Base-by-base conservation (phyloP, 2,113 vertebrate species). In the Hydropotes inermis region DNA sequence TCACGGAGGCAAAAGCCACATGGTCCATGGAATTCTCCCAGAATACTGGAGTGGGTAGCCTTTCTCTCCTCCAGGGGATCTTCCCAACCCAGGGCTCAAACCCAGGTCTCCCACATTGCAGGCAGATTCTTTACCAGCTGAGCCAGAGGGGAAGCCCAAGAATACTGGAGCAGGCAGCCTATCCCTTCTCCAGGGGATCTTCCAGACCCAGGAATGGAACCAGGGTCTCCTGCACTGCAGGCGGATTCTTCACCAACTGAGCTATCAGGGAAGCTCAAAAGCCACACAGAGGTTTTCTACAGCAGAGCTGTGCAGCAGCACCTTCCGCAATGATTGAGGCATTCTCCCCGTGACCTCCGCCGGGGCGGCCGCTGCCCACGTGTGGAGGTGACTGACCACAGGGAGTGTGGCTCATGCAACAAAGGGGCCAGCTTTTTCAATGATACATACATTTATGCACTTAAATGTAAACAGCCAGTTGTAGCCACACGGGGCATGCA, bases 281-380 rank as follows among this genome's bases (percentile, higher is more conserved):
- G 33, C 4, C 19, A n/a, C 4, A 7, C 21, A 7, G 12, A 87
- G 54, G 15, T 1, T 3, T n/a, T 33, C 28, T 15, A 30, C 12
- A 30, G 39, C 1, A 27, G n/a, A 1, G 0, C n/a, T 4, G 15
- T 1, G 10, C 9, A 43, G 0, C 0, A 11, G 36, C 6, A 57
- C 36, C 14, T 55, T 78, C 64, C 15, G 12, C 6, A 25, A 7
- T 1, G 1, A 3, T 8, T 12, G 52, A 13, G 10, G 10, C 0
- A 1, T 1, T 45, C 67, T 28, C 2, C 10, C 5, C 7, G n/a
- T 45, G 55, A 43, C 14, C 0, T 9, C 25, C 1, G 1, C 1
- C 9, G 47, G 6, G 9, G 6, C 27, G 33, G 55, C 16, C 1
- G 1, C 39, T 6, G 47, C 36, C 55, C 54, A 14, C 23, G 2